Conservation (phyloP, 1,140 invertebrate genomes). For the Leptopilina boulardi region DNA sequence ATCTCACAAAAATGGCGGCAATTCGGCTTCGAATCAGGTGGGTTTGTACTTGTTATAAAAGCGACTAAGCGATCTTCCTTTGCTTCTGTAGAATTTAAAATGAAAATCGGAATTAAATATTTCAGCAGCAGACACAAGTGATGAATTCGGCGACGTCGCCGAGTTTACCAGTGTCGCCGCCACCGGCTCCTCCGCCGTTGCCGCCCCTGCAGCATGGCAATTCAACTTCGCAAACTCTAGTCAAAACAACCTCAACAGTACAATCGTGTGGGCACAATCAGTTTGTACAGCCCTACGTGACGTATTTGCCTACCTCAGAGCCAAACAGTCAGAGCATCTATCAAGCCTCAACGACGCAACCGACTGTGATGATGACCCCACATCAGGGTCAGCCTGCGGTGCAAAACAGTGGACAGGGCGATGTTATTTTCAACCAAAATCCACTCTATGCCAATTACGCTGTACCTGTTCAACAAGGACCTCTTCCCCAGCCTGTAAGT, state of each 20-base stretch:
- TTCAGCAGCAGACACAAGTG: slow-evolving; percentile 40
- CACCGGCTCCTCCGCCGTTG: slow-evolving; percentile 39
- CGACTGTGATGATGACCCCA: slow-evolving; percentile 69
- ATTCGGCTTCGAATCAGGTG: slow-evolving; percentile 42
- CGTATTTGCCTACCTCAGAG: slow-evolving; percentile 69
- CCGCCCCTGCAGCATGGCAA: slow-evolving; percentile 38
- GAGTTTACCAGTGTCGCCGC: slow-evolving; percentile 66
- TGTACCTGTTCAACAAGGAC: slow-evolving; percentile 67
- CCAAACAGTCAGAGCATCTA: slow-evolving; percentile 65
- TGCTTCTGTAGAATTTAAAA: not conserved
- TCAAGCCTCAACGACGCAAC: slow-evolving; percentile 59
- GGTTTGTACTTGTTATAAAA: not conserved
- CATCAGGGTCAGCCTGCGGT: slow-evolving; percentile 61
- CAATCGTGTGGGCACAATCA: slow-evolving; percentile 63
- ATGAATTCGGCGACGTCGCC: slow-evolving; percentile 68
- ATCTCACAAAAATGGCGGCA: slow-evolving; percentile 38
- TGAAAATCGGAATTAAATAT: not conserved
- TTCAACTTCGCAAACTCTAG: slow-evolving; percentile 61
- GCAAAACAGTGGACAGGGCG: slow-evolving; percentile 59
- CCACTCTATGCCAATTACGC: slow-evolving; percentile 70
- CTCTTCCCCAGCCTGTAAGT: slow-evolving; percentile 62
- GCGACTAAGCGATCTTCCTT: too few species aligned
- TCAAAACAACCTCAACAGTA: slow-evolving; percentile 63
- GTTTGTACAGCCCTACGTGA: slow-evolving; percentile 63
- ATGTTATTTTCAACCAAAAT: slow-evolving; percentile 69